These are phyloP conservation scores for Drosophila kokeensis DNA, from an alignment of 2,888 invertebrate species.

Conservation along the genomic window DNA sequence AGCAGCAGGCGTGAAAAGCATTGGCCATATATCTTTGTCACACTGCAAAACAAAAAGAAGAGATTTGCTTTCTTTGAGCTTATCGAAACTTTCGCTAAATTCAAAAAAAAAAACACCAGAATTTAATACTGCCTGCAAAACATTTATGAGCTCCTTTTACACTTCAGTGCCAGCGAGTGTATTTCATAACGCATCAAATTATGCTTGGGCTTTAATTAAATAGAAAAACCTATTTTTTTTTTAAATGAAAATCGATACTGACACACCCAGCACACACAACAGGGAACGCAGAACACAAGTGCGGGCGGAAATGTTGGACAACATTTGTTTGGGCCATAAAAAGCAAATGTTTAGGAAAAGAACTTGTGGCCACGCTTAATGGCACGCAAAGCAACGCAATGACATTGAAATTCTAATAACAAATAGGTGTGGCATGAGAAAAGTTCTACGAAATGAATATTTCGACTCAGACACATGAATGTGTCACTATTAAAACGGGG, in stretches of 20 bases:
- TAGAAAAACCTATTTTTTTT: constrained; percentile 26
- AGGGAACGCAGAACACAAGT: constrained; percentile 15
- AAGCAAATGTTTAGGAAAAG: constrained; percentile 26
- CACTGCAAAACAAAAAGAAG: constrained; percentile 8
- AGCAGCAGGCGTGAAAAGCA: constrained; percentile 39
- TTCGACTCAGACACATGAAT: constrained; percentile 5
- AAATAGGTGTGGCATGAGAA: constrained; percentile 35
- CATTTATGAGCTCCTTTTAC: constrained; percentile 28
- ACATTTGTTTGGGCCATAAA: constrained; percentile 46
- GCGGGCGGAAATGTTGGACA: constrained; percentile 36
- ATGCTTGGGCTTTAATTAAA: constrained; percentile 52
- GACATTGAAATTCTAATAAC: constrained; percentile 54
- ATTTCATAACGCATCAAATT: constrained; percentile 31
- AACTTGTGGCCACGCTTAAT: constrained; percentile 32
- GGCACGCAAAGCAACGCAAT: constrained; percentile 56
- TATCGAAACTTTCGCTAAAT: constrained; percentile 43
- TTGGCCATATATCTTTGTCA: constrained; percentile 48
- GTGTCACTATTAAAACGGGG: constrained; percentile 28
- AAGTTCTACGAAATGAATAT: constrained; percentile 7
- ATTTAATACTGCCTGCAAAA: constrained; percentile 24
- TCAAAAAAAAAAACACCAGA: constrained; percentile 16
- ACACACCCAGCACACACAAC: constrained; percentile 27
- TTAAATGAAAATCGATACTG: constrained; percentile 48
- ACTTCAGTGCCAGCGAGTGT: constrained; percentile 18
- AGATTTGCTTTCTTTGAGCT: constrained; percentile 15